These are phyloP conservation scores for Torymus auratus DNA, from an alignment of 2,888 invertebrate genomes.

Conservation along the genomic window DNA sequence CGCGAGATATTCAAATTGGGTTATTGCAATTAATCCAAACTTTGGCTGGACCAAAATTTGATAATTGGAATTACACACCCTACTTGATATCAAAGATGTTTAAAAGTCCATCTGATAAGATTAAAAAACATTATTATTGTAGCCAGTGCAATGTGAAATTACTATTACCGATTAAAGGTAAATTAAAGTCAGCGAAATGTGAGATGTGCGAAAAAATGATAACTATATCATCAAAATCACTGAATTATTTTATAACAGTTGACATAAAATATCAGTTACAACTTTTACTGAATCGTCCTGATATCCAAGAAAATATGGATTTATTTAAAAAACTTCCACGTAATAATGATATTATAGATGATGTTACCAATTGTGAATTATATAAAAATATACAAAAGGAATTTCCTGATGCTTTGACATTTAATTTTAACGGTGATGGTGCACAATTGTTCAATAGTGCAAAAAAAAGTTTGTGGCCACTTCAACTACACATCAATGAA, in stretches of 20 bases:
- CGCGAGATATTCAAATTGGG: constrained; percentile 9
- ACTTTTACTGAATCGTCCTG: constrained; percentile 14
- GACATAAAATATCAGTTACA: constrained; percentile 9
- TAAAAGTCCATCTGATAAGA: neutral
- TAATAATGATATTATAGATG: too few species aligned
- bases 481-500: too few species aligned
- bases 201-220: neutral
- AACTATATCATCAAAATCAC: constrained; percentile 8
- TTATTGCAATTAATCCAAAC: neutral
- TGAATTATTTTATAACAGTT: constrained; percentile 13
- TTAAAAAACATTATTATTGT: constrained; percentile 27
- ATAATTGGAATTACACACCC: constrained; percentile 22
- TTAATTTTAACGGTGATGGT: too few species aligned
- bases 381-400: too few species aligned
- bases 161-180: neutral
- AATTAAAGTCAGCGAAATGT: constrained; percentile 6
- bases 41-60: constrained; percentile 8
- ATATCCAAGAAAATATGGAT: constrained; percentile 20
- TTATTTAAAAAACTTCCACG: constrained; percentile 2
- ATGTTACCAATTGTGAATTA: too few species aligned
- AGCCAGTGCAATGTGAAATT: constrained; percentile 11
- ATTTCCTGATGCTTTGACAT: too few species aligned
- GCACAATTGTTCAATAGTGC: too few species aligned
- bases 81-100: constrained; percentile 3
- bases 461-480: too few species aligned